Base-by-base conservation (phyloP, 1,140 invertebrate genomes). In the Triops cancriformis region DNA sequence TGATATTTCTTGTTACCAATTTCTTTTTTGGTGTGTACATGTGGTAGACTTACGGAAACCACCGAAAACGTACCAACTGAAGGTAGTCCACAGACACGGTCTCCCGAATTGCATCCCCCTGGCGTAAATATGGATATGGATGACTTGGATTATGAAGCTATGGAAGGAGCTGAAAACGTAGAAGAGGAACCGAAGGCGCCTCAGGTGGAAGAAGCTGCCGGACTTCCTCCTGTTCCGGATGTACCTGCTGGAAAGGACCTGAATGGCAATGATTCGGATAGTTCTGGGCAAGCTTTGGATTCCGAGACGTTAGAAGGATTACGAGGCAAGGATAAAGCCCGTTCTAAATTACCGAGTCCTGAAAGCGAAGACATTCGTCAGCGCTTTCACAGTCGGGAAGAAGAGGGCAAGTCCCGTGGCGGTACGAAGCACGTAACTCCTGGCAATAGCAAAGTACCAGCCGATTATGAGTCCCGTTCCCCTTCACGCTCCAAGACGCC, bases 81-180 rank as follows among this genome's bases (percentile, higher is more conserved):
- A 73, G 73, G 26, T 31, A 77, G 37, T 28, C 73, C 42, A 23
- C 51, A 72, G 74, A 72, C 28, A 26, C 64, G 77, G 77, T 72
- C 43, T 26, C 78, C 75, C 26, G 76, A 42, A 45, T 73, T 64
- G 41, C 73, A 79, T 6, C 77, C 78, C 18, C 73, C 74, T 26
- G 77, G 79, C 23, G 78, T 76, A 5, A 78, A 79, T 28, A 31
- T 80, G 74, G 79, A 80, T 45, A 75, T 75, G 27, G 73, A 51
- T 27, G 79, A 73, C 10, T 75, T 80, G 41, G 79, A 80, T 41
- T 80, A 79, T 28, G 79, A 80, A 14, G 77, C 79, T 64, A 79
- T 80, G 64, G 79, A 80, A 28, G 72, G 73, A 18, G 51, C 79
- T 7, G 79, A 73, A 1, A 75, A 79, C 12, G 77, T 78, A 14